These are phyloP conservation scores for Plectus sambesii DNA, from an alignment of 1,140 invertebrate genomes.

Conservation along the genomic window DNA sequence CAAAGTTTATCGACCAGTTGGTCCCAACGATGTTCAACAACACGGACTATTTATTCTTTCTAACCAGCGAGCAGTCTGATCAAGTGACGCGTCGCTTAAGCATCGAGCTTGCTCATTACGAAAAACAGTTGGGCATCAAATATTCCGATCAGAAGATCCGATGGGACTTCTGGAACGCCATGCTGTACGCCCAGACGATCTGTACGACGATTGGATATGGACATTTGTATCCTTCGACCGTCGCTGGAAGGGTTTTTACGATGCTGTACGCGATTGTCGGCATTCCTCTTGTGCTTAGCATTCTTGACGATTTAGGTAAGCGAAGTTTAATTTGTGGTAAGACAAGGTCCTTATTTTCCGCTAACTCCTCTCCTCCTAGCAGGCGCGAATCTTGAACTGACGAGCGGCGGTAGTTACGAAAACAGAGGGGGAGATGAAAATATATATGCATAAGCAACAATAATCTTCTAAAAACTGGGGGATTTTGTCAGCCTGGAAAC, in stretches of 20 bases:
- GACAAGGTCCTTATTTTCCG: no score
- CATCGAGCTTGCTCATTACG: slow-evolving; percentile 20
- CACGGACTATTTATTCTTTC: slow-evolving; percentile 32
- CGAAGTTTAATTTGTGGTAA: no score
- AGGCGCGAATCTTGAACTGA: no score
- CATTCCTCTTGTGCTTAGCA: slow-evolving; percentile 69
- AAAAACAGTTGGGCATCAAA: slow-evolving; percentile 32
- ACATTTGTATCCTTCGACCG: slow-evolving; percentile 58
- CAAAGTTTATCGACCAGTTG: slow-evolving; percentile 22
- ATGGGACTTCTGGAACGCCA: slow-evolving; percentile 41
- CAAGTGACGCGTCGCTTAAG: slow-evolving; percentile 8
- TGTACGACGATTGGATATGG: slow-evolving; percentile 40
- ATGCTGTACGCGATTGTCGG: slow-evolving; percentile 86
- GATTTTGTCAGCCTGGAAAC: no score
- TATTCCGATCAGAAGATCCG: slow-evolving; percentile 33
- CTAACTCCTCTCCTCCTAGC: no score
- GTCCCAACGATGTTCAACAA: slow-evolving; percentile 32
- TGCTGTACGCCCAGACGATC: slow-evolving; percentile 40
- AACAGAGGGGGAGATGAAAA: no score
- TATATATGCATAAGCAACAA: no score
- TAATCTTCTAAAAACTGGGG: no score
- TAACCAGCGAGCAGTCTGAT: slow-evolving; percentile 20
- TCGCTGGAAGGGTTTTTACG: slow-evolving; percentile 66
- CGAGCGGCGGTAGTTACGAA: no score
- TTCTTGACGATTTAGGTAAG: slow-evolving; percentile 36